These are phyloP conservation scores for Argynnis bischoffii DNA, from an alignment of 2,888 invertebrate genomes.

Conservation along the genomic window DNA sequence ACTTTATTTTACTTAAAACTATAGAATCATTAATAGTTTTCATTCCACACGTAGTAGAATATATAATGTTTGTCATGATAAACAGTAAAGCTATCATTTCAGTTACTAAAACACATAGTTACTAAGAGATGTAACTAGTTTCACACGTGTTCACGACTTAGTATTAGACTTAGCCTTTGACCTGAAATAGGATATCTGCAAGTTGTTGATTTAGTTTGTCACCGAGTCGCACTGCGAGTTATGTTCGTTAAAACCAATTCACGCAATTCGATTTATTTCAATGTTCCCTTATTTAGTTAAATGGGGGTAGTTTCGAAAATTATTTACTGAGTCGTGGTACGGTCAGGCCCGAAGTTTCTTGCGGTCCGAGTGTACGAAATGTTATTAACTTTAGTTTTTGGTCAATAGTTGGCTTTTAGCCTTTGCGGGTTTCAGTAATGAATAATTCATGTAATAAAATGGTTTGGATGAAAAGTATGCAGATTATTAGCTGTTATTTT, in stretches of 20 bases:
- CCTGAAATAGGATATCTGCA: slow-evolving; percentile 25
- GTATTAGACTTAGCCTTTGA: slow-evolving; percentile 24
- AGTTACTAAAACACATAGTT: neutral
- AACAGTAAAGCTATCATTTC: no score
- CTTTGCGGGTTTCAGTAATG: slow-evolving; percentile 23
- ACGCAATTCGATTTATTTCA: slow-evolving; percentile 49
- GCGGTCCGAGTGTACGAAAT: slow-evolving; percentile 30
- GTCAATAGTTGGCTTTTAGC: slow-evolving; percentile 26
- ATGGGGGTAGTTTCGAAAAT: slow-evolving; percentile 50
- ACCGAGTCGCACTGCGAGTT: slow-evolving; percentile 22
- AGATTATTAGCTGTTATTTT: slow-evolving; percentile 1
- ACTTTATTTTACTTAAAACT: no score
- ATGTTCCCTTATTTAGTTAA: slow-evolving; percentile 46
- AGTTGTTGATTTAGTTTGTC: slow-evolving; percentile 26
- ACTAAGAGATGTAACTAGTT: neutral
- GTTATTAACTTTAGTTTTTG: slow-evolving; percentile 36
- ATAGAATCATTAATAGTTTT: no score
- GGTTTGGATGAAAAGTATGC: slow-evolving; percentile 9
- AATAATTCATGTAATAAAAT: slow-evolving; percentile 27
- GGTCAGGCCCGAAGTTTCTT: slow-evolving; percentile 45
- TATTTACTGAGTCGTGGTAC: slow-evolving; percentile 50
- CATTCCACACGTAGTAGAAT: no score
- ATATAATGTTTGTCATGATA: no score
- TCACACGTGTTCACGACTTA: slow-evolving; percentile 14
- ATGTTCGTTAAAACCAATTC: slow-evolving; percentile 37